These are phyloP conservation scores for Diabrotica undecimpunctata DNA, from an alignment of 1,140 invertebrate species.

Conservation along the genomic window DNA sequence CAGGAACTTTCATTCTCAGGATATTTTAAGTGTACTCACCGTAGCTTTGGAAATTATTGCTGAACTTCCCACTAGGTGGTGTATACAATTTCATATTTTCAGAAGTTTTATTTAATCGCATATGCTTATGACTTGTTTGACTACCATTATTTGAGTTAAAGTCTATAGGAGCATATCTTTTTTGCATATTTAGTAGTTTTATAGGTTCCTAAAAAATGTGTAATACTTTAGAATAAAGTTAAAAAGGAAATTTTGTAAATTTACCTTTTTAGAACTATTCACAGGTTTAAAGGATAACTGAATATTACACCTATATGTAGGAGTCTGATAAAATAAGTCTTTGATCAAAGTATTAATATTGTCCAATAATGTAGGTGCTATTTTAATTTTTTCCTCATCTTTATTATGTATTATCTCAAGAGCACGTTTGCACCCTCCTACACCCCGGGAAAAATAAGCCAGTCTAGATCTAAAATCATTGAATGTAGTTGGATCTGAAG, in stretches of 20 bases:
- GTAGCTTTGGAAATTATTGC: conserved; percentile 47
- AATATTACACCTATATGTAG: conserved; percentile 83
- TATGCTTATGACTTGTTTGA: conserved; percentile 47
- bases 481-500: conserved; percentile 71
- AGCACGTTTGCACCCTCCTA: conserved; percentile 56
- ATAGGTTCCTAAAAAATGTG: too few relatives aligned
- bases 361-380: conserved; percentile 75
- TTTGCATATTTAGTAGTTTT: conserved; percentile 46
- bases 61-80: conserved; percentile 92
- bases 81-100: conserved; percentile 73
- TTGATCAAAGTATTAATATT: conserved; percentile 93
- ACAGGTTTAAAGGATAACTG: conserved; percentile 79
- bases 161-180: conserved; percentile 80
- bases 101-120: conserved; percentile 44
- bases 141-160: conserved; percentile 63
- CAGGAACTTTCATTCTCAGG: too few relatives aligned
- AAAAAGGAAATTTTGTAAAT: too few relatives aligned
- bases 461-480: conserved; percentile 86
- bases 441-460: conserved; percentile 90
- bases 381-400: conserved; percentile 75
- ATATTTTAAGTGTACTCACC: conserved; percentile 27
- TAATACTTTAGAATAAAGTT: too few relatives aligned
- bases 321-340: conserved; percentile 91
- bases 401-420: conserved; percentile 49
- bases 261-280: too few relatives aligned